These are phyloP conservation scores for Andrena flavipes DNA, from an alignment of 2,888 invertebrate genomes.

Conservation along the genomic window DNA sequence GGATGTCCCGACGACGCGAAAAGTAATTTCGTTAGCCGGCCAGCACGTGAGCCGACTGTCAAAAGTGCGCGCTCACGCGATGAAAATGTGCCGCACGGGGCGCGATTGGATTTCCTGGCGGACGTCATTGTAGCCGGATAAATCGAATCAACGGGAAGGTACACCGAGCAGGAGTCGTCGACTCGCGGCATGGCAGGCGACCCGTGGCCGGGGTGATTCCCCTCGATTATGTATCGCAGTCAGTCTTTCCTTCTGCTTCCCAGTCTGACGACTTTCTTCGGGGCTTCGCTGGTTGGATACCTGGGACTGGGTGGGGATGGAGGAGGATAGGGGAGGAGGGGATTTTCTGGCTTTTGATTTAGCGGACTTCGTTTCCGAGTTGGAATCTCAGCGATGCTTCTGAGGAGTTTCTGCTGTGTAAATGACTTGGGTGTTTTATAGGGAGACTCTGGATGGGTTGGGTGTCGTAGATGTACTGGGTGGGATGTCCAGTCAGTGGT, in stretches of 20 bases:
- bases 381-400: too few relatives aligned
- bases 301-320: too few relatives aligned
- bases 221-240: slow-evolving; percentile 11
- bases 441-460: too few relatives aligned
- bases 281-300: too few relatives aligned
- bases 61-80: slow-evolving; percentile 59
- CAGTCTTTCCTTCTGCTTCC: not conserved
- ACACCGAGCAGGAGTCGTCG: slow-evolving; percentile 28
- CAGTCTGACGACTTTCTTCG: not conserved
- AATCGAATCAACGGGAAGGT: slow-evolving; percentile 53
- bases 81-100: slow-evolving; percentile 55
- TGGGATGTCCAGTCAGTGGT: too few relatives aligned
- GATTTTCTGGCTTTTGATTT: too few relatives aligned
- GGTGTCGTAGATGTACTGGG: too few relatives aligned
- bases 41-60: slow-evolving; percentile 70
- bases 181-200: slow-evolving; percentile 37
- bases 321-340: too few relatives aligned
- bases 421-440: too few relatives aligned
- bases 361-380: too few relatives aligned
- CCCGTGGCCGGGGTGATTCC: slow-evolving; percentile 24
- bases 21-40: slow-evolving; percentile 70
- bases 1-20: slow-evolving; percentile 68
- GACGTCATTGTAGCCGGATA: slow-evolving; percentile 53
- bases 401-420: too few relatives aligned
- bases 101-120: slow-evolving; percentile 63